Evolutionary conservation across 2,113 vertebrate genomes (phyloP).

Genomic region (Podarcis raffonei): DNA sequence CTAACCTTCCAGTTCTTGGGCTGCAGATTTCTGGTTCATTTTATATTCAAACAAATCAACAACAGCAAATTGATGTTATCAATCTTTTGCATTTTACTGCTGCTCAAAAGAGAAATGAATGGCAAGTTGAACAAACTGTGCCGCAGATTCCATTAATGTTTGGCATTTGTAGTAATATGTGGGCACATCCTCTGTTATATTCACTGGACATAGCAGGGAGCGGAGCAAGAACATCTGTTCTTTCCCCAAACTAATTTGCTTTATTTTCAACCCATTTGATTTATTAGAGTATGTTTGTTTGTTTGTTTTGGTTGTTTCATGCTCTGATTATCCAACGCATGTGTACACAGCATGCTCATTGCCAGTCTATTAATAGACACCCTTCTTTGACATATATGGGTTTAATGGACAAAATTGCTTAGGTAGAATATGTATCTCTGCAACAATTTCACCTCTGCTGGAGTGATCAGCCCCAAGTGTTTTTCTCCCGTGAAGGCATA

Average conservation of each 20-base stretch:
- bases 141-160: neutral
- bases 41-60: neutral
- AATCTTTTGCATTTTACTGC: neutral
- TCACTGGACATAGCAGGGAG: constrained; percentile 7
- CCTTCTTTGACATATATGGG: neutral
- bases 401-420: constrained; percentile 1
- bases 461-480: neutral
- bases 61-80: neutral
- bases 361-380: constrained; percentile 8
- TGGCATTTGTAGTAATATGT: neutral
- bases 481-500: neutral
- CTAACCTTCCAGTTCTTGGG: neutral
- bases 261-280: constrained; percentile 20
- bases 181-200: neutral
- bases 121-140: neutral
- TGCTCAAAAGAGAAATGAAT: neutral
- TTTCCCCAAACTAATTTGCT: constrained; percentile 4
- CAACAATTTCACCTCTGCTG: neutral
- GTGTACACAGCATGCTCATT: neutral
- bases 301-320: constrained; percentile 20
- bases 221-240: constrained; percentile 23
- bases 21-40: neutral
- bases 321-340: constrained; percentile 14
- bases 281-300: constrained; percentile 15
- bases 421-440: neutral